Base-by-base conservation (phyloP, 2,797 vertebrate genomes). In the Sebastolobus altivelis region DNA sequence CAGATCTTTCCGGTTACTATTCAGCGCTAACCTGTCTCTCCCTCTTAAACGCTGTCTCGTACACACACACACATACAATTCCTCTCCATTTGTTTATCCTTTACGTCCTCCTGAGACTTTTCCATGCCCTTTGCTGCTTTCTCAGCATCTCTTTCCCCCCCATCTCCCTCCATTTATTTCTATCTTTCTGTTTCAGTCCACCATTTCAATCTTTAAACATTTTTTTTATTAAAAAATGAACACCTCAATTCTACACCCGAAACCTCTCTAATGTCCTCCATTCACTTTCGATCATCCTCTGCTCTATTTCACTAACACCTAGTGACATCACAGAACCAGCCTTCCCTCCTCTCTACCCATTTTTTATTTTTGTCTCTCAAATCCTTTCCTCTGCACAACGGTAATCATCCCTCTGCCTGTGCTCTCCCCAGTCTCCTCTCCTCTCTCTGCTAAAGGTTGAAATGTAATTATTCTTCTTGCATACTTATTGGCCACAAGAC, bases 241-340 rank as follows among this genome's bases (percentile, higher is more conserved):
- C 33, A 25, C 18, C 20, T 78, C 33, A 65, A 5, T 74, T 75
- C 46, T 56, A 20, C n/a, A 54, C n/a, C 9, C 5, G 1, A 59
- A 25, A 40, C 4, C 18, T 62, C 46, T 75, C 9, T 67, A 83
- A 62, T 56, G 60, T 69, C 54, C 68, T 68, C 33, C 33, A 38
- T 83, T 91, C 75, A 77, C 58, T 83, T 82, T 18, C 1, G 11
- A 60, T 86, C 70, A 79, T 43, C 69, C 49, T 87, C 58, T 63
- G 6, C 38, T 35, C 37, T 58, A 31, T 79, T 71, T 68, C 29
- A 25, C 71, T 60, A 85, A 85, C 72, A 83, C 18, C 46, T n/a
- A 7, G n/a, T 81, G 76, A 82, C 85, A 81, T 79, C 54, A 77
- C 67, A 75, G 40, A 77, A 33, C 52, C 38, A 37, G 65, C 75